Evolutionary conservation across 2,797 vertebrate species (phyloP), one percentile per base, ranked within the genome.

Genomic region (Pterois miles): DNA sequence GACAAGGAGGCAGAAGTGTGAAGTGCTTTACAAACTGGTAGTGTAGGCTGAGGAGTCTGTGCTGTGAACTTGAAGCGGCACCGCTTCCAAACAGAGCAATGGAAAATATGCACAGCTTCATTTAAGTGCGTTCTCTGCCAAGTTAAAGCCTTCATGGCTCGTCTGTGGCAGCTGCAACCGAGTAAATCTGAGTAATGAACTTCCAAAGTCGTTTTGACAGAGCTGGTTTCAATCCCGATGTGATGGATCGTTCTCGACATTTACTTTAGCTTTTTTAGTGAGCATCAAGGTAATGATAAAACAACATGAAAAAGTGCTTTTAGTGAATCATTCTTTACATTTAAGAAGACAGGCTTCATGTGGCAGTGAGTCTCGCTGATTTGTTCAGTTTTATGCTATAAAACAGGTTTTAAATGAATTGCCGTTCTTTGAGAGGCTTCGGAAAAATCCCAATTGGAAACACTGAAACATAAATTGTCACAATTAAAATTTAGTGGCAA

Each of bases 91-190:
- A 81, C 73, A 72, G 64, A 87, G 85, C 84, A 23, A 50, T 64
- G 91, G 91, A 93, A 93, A 92, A 74, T 90, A 91, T 89, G 84
- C 86, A 76, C 31, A 36, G 71, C 83, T 87, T 84, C 64, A 82
- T 86, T 92, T 73, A 75, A 78, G 73, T 66, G 74, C 31, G 64
- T 76, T 81, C 68, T 72, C 75, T 81, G 79, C 87, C 89, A 90
- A 84, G 75, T 76, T 43, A 25, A 88, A 84, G 65, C 31, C 57
- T 71, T 78, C 69, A 65, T 79, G 84, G 84, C 68, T 81, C 46
- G 16, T 75, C 73, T 81, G 75, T 43, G 69, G 85, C 84, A 83
- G 85, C 75, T 72, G 82, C 68, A 56, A 77, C 54, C 63, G 81
- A 84, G 74, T 74, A 23, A 50, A 72, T 62, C 60, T 75, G 56